Evolutionary conservation across 2,888 invertebrate genomes (phyloP).

Genomic region (Cheilosia vulpina): DNA sequence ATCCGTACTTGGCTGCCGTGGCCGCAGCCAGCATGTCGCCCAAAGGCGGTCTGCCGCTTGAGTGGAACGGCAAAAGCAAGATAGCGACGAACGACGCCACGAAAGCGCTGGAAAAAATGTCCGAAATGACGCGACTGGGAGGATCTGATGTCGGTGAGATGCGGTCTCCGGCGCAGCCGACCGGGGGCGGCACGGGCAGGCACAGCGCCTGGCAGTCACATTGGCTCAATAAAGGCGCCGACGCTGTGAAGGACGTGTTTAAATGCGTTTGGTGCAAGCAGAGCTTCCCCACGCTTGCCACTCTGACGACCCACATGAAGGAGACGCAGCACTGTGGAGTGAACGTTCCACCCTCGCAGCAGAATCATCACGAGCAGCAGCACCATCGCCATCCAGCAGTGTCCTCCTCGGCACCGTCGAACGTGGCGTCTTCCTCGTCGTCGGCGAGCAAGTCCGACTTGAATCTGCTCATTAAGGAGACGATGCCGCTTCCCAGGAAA

Average conservation of each 20-base stretch:
- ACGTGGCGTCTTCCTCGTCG: conserved; percentile 83
- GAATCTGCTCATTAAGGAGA: conserved; percentile 94
- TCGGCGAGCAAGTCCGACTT: conserved; percentile 91
- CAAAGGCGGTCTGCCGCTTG: conserved; percentile 86
- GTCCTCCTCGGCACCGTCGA: conserved; percentile 81
- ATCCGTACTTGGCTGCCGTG: conserved; percentile 92
- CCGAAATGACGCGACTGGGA: conserved; percentile 93
- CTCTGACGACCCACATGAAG: conserved; percentile 98
- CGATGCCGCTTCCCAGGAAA: conserved; percentile 97
- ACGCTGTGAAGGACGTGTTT: conserved; percentile 97
- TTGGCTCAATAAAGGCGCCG: conserved; percentile 98
- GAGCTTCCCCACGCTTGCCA: conserved; percentile 96
- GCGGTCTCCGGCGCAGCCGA: conserved; percentile 67
- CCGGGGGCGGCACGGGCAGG: conserved; percentile 84
- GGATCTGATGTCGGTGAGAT: conserved; percentile 86
- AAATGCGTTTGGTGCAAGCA: conserved; percentile 99
- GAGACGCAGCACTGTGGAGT: conserved; percentile 98
- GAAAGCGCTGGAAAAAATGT: conserved; percentile 96
- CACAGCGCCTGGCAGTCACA: conserved; percentile 98
- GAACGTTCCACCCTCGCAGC: conserved; percentile 87
- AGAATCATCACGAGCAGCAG: conserved; percentile 55
- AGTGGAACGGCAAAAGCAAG: conserved; percentile 92
- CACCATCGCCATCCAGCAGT: conserved; percentile 79
- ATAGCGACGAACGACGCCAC: conserved; percentile 92
- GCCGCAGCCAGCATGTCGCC: conserved; percentile 91